Base-by-base conservation (phyloP, 2,797 vertebrate genomes). In the Scarus forsteni region DNA sequence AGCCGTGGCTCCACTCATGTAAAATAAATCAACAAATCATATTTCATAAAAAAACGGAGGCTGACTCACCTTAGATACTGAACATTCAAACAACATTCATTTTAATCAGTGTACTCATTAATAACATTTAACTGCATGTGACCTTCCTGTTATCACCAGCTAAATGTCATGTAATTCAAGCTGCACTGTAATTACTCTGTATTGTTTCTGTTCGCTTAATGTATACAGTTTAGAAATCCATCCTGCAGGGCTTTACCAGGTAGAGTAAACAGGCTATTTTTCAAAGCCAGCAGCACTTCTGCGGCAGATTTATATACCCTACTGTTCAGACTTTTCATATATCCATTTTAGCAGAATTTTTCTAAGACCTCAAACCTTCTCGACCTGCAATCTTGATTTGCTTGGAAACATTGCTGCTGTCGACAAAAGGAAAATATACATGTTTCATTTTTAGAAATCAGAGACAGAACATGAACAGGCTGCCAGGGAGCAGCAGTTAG, bases 131-230 rank as follows among this genome's bases (percentile, higher is more conserved):
- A 93, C 89, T 90, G 65, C 88, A 89, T 86, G 87, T 85, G 88
- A 92, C 89, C 84, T 83, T 91, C 84, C 89, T 93, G 93, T 94
- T 94, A 93, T 92, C 90, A 86, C 87, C 87, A 71, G 78, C 76
- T 81, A 84, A 79, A 83, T 68, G 70, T 82, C 80, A 84, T 89
- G 93, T 93, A 93, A 95, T 88, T 90, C 88, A 91, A 94, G 92
- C 93, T 83, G 64, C 66, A 55, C 75, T 71, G 85, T 89, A 93
- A 93, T 94, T 92, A 94, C 85, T 76, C 74, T 42, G 66, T 85
- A 77, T 90, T 93, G 90, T 90, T 90, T 90, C 81, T 84, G 79
- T 80, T 89, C 81, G 80, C 77, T 83, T 81, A 75, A 49, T 89
- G 87, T 93, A 88, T 90, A 92, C 89, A 89, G 72, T 92, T 91